Conservation (phyloP, 2,797 vertebrate species). For the Pipistrellus nathusii region DNA sequence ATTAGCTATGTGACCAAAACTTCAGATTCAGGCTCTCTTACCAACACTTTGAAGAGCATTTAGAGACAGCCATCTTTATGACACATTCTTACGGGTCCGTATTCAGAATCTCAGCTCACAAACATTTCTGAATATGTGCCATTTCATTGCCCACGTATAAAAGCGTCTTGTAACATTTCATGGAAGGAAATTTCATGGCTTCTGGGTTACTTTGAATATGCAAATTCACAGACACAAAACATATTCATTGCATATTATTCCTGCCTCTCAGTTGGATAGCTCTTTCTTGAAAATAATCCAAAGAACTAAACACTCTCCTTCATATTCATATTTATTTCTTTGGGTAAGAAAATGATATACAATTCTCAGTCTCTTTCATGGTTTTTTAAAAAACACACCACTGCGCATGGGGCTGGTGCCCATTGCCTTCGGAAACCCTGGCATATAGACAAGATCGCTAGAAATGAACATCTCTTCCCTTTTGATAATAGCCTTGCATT, state of each 20-base stretch:
- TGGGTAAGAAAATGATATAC: background rate
- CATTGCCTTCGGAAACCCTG: background rate
- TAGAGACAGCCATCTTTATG: background rate
- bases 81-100: background rate
- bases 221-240: slow-evolving; percentile 45
- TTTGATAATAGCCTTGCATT: background rate
- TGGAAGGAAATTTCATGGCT: background rate
- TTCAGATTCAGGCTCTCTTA: background rate
- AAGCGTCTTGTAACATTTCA: background rate
- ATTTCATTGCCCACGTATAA: background rate
- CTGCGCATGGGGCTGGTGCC: background rate
- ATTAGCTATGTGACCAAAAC: background rate
- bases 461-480: background rate
- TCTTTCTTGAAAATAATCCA: slow-evolving; percentile 54
- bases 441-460: background rate
- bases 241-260: background rate
- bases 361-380: background rate
- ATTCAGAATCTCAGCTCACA: background rate
- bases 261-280: background rate
- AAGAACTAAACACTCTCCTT: background rate
- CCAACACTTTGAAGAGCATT: background rate
- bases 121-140: background rate
- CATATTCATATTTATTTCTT: background rate
- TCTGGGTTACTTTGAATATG: slow-evolving; percentile 33
- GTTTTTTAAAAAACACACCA: background rate